phyloP scores from a whole-genome alignment of 53 echinoderm and acorn worm genomes.

The Holothuria leucospilota region DNA sequence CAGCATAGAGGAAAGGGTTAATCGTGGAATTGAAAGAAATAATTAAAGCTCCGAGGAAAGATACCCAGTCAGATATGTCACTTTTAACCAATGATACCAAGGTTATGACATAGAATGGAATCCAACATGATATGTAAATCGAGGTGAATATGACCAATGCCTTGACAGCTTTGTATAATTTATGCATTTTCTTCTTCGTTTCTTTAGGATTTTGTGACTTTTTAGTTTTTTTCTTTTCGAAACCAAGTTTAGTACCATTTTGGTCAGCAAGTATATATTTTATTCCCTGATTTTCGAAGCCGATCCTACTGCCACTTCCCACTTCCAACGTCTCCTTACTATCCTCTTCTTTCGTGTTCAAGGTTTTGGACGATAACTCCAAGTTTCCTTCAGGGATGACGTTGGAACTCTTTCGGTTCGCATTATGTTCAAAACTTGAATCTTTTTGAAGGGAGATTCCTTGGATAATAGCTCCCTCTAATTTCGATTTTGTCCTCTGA shows the following conservation, averaged over 20 bases:
- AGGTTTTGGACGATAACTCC: too few relatives aligned
- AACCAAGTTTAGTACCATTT: not conserved
- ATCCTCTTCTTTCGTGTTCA: too few relatives aligned
- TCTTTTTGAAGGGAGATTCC: too few relatives aligned
- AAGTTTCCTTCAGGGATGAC: too few relatives aligned
- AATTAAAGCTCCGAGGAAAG: slow-evolving; percentile 3
- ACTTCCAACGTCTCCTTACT: too few relatives aligned
- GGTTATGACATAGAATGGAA: slow-evolving; percentile 21
- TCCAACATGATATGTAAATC: slow-evolving; percentile 25
- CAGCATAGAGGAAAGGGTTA: slow-evolving; percentile 38
- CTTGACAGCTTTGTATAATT: slow-evolving; percentile 4
- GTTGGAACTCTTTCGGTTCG: too few relatives aligned
- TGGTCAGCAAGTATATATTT: not conserved
- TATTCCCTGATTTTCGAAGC: too few relatives aligned
- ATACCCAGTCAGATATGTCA: not conserved
- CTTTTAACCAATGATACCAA: not conserved
- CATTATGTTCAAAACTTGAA: too few relatives aligned
- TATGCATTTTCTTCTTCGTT: not conserved
- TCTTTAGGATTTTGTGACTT: not conserved
- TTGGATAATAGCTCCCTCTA: too few relatives aligned
- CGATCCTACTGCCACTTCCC: too few relatives aligned
- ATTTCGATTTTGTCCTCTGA: too few relatives aligned
- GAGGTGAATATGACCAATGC: slow-evolving; percentile 15
- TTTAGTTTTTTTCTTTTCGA: not conserved
- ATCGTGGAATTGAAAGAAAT: slow-evolving; percentile 8